Evolutionary conservation across 2,888 invertebrate species (phyloP), one percentile per base, ranked within the genome.

Genomic region (Lepidocyrtinus sp.): DNA sequence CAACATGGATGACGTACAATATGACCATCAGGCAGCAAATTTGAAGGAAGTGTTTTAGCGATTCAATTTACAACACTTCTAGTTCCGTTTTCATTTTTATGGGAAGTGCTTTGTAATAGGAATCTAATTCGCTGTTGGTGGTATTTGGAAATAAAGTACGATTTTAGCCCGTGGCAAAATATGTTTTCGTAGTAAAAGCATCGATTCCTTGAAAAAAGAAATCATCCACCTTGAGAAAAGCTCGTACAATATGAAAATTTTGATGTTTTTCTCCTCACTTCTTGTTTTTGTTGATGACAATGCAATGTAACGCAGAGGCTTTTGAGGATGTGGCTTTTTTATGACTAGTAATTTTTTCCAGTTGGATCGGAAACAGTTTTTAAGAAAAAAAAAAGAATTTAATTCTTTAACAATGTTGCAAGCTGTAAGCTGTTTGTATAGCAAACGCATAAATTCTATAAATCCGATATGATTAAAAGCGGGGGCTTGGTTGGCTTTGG

Each of bases 301-400:
- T 50, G 50, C 17, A 50, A 50, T 50, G 50, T 50, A 36, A 36
- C 5, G 15, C 50, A 2, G 50, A 50, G 50, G 50, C n/a, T n/a
- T n/a, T 2, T 1, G 24, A 21, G 74, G 36, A 77, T 78, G 72
- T 78, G 78, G 78, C 72, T 77, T 78, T 78, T 68, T 62, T 78
- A 27, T 78, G 72, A 78, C 72, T 78, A 70, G 65, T 75, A 75
- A 59, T 68, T 71, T 78, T 78, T 78, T 78, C 78, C 78, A 78
- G 78, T 22, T 78, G 78, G 67, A 50, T 76, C 50, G 25, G 19
- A 55, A 55, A 36, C 19, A 21, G 50, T 50, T n/a, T n/a, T 7
- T 17, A 2, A 12, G 26, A 19, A 71, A 61, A 55, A 61, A n/a
- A 24, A 69, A 65, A 74, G 55, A 75, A 50, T 74, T 22, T 26